Conservation (phyloP, 2,888 invertebrate species). For the Andricus quercusramuli region DNA sequence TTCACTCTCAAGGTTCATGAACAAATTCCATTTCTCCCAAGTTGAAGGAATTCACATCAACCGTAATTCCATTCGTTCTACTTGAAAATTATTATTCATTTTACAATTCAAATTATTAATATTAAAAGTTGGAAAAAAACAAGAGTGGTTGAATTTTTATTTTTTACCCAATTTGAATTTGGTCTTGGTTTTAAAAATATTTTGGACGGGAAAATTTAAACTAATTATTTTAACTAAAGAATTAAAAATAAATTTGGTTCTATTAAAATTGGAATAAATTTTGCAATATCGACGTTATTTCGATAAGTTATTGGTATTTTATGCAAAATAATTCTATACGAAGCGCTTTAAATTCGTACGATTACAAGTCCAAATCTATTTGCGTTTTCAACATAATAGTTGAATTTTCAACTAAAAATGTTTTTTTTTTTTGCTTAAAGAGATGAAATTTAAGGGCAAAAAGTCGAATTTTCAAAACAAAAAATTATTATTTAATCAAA, state of each 20-base stretch:
- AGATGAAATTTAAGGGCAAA: no score
- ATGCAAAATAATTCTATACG: no score
- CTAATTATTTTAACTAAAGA: background rate
- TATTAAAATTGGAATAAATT: background rate
- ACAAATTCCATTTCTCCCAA: conserved; percentile 33
- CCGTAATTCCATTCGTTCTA: background rate
- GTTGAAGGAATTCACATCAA: conserved; percentile 22
- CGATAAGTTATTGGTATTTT: no score
- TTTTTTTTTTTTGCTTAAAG: no score
- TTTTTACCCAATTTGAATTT: background rate
- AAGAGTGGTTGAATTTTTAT: background rate
- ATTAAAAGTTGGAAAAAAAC: background rate
- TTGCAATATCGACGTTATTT: no score
- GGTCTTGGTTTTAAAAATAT: background rate
- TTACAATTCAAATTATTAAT: background rate
- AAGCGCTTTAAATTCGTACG: no score
- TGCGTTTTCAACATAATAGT: no score
- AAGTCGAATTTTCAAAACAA: no score
- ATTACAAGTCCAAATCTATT: no score
- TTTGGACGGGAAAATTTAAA: no score
- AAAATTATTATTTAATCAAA: no score
- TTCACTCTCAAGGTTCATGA: conserved; percentile 32
- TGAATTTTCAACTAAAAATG: no score
- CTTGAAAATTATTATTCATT: background rate
- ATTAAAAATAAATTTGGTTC: background rate